Conservation (phyloP, 2,888 invertebrate genomes). For the Drosophila tripunctata region DNA sequence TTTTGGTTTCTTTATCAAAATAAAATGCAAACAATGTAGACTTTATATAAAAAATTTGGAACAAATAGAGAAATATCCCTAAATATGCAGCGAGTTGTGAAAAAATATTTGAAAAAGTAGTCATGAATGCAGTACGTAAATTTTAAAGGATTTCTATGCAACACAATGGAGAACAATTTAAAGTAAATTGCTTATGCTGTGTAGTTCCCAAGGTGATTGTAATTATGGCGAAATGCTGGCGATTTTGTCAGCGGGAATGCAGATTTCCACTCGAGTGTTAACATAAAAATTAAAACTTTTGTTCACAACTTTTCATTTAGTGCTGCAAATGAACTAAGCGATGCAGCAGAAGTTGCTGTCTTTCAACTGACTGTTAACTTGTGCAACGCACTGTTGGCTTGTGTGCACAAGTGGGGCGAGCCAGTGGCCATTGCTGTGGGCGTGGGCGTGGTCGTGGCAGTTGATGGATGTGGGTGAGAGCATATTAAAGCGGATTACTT, state of each 20-base stretch:
- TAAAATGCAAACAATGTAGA: background rate
- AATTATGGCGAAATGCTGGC: slow-evolving; percentile 9
- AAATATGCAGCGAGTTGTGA: background rate
- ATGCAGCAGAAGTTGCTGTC: slow-evolving; percentile 24
- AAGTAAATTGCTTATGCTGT: background rate
- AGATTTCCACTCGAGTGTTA: slow-evolving; percentile 44
- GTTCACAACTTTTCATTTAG: slow-evolving; percentile 54
- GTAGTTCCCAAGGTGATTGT: no score
- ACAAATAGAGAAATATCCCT: background rate
- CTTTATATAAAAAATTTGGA: background rate
- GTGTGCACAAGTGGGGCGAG: background rate
- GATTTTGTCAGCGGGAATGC: slow-evolving; percentile 8
- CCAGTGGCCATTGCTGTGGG: background rate
- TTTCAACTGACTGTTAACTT: slow-evolving; percentile 40
- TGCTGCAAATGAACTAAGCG: slow-evolving; percentile 50
- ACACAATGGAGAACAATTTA: background rate
- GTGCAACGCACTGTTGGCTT: slow-evolving; percentile 33
- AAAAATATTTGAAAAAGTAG: background rate
- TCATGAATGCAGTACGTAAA: slow-evolving; percentile 20
- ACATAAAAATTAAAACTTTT: slow-evolving; percentile 61
- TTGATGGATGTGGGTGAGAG: slow-evolving; percentile 7
- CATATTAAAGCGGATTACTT: slow-evolving; percentile 73
- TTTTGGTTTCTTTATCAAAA: background rate
- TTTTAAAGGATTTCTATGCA: slow-evolving; percentile 16
- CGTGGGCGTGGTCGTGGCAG: background rate